Evolutionary conservation across 1,140 invertebrate genomes (phyloP), one percentile per base, ranked within the genome.

Genomic region (Helicoverpa armigera): DNA sequence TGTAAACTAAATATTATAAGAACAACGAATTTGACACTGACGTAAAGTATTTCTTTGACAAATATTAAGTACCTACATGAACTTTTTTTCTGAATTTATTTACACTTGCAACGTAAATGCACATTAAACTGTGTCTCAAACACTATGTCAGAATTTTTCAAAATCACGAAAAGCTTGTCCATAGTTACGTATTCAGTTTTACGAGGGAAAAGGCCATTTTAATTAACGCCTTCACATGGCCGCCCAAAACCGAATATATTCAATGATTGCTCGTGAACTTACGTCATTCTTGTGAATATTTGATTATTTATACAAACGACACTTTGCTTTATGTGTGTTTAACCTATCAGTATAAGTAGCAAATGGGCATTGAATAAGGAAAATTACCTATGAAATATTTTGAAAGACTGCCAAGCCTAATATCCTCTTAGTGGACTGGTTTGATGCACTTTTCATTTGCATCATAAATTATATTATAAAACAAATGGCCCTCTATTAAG

Each of bases 231-330:
- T 43, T 14, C 9, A 65, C 3, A 51, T 70, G 50, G 23, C 18
- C 67, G 35, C 23, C 67, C 1, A 70, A 70, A 70, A 51, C 65
- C 67, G 13, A 29, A 53, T 54, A 54, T 14, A 53, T 53, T 54
- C 48, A 69, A 31, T 70, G 13, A 54, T 70, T 18, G 5, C 23
- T 50, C 16, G 2, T 29, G 14, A 9, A 69, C 50, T 69, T 70
- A 70, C 67, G 67, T 70, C 67, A 70, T 70, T 13, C 2, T 16
- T 70, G 67, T 70, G 48, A 53, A 70, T 70, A 70, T 53, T 29
- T 70, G 23, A 53, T 70, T 70, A 70, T 67, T 67, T 50, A 35
- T 67, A 43, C 63, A 67, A 67, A 50, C 35, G 63, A 50, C 11
- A 67, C 43, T 50, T 35, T 43, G 10, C 10, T 60, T 60, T 29